Conservation (phyloP, 2,888 invertebrate species). For the Diarsia brunnea region DNA sequence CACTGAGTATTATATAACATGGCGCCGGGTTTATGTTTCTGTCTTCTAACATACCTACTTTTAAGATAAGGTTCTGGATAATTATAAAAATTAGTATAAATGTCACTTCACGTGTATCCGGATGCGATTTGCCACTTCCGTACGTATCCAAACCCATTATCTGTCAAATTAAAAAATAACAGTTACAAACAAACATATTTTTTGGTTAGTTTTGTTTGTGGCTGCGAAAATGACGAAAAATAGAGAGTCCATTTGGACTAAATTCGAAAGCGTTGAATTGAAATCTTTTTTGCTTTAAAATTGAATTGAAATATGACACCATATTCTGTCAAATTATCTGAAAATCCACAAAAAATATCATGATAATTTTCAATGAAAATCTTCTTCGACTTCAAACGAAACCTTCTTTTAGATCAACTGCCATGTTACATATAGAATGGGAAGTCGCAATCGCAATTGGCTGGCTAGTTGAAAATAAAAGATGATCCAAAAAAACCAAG, state of each 20-base stretch:
- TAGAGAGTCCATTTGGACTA: neutral
- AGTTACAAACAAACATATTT: neutral
- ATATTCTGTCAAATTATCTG: no score
- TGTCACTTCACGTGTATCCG: neutral
- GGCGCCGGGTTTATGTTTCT: constrained; percentile 41
- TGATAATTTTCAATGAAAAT: neutral
- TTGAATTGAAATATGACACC: no score
- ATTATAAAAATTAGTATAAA: neutral
- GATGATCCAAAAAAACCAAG: neutral
- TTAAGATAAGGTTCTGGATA: neutral
- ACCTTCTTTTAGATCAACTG: constrained; percentile 4
- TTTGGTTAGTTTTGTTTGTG: no score
- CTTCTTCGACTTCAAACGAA: neutral
- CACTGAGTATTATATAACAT: constrained; percentile 25
- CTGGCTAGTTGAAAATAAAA: neutral
- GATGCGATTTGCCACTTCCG: neutral
- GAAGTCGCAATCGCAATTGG: constrained; percentile 8
- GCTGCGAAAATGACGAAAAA: neutral
- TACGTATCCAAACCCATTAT: neutral
- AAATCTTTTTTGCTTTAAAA: no score
- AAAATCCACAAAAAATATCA: no score
- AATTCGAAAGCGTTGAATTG: neutral
- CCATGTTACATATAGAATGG: constrained; percentile 4
- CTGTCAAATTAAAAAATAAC: neutral
- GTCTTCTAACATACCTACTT: neutral